Evolutionary conservation across 2,797 vertebrate genomes (phyloP), one percentile per base, ranked within the genome.

Genomic region (Gouania willdenowi): DNA sequence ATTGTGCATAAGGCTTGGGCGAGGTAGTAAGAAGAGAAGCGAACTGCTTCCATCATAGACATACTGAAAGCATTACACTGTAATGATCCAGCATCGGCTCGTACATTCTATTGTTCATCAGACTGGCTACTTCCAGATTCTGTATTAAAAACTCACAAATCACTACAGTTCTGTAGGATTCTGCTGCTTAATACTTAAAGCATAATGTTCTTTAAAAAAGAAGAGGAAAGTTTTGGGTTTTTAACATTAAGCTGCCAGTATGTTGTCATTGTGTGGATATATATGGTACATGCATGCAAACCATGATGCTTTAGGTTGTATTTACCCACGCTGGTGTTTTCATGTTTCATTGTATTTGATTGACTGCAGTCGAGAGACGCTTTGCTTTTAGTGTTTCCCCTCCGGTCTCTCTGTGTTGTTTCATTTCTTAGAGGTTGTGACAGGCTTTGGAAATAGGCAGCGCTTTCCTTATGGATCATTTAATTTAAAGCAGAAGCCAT

Each of bases 351-450:
- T 41, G 42, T 22, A 9, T 51, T 39, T 66, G 42, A 65, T 50
- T 58, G 71, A 74, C 41, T 57, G 39, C 45, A 56, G 60, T 61
- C 62, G 23, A 52, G 61, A 36, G 22, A 56, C 46, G 29, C 37
- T 36, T 50, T 62, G 33, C 27, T 47, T 56, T 61, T 42, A 40
- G 3, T 51, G 43, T 66, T 74, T 61, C 34, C 52, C 51, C 39
- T 39, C 50, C 19, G 31, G 25, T 72, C 41, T 37, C 39, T 54
- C 66, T 82, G 77, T 49, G 50, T 52, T 58, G 31, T 64, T 41
- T 79, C 71, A 76, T 52, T 44, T 67, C 57, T 57, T 69, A 75
- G 28, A 46, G 57, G 27, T 60, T 62, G 13, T 80, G 79, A 75
- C 68, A 79, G 48, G 46, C 48, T 60, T 63, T 79, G 76, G 75